phyloP scores from a whole-genome alignment of 2,113 vertebrate species.

The Australoheros scitulus region DNA sequence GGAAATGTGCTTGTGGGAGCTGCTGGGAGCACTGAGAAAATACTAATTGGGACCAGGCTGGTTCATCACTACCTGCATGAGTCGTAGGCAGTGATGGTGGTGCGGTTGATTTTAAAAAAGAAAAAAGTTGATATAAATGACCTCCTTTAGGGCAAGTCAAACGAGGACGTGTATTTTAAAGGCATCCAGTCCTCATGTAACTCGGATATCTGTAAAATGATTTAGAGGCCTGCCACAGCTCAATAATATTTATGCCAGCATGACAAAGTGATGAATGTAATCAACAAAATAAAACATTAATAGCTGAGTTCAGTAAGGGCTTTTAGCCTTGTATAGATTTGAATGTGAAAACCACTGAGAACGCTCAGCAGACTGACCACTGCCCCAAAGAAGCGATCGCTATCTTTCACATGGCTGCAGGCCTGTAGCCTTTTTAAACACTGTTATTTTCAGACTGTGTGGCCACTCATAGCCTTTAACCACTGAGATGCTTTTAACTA shows the following conservation, averaged over 20 bases:
- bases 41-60: not conserved
- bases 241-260: not conserved
- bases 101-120: not conserved
- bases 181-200: not conserved
- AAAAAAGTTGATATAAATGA: not conserved
- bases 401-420: not conserved
- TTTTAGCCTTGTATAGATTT: not conserved
- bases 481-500: not conserved
- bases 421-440: not conserved
- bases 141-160: not conserved
- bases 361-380: not conserved
- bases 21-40: not conserved
- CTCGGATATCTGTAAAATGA: not conserved
- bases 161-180: not conserved
- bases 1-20: not conserved
- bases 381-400: not conserved
- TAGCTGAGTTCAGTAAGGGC: no score
- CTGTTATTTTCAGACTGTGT: accelerated
- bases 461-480: not conserved
- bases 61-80: conserved; percentile 42
- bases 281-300: conserved; percentile 3
- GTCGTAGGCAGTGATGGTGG: conserved; percentile 11
- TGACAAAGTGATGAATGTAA: not conserved
- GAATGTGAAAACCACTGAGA: not conserved
- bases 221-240: accelerated